Evolutionary conservation across 2,888 invertebrate genomes (phyloP).

Genomic region (Leptinotarsa juncta): DNA sequence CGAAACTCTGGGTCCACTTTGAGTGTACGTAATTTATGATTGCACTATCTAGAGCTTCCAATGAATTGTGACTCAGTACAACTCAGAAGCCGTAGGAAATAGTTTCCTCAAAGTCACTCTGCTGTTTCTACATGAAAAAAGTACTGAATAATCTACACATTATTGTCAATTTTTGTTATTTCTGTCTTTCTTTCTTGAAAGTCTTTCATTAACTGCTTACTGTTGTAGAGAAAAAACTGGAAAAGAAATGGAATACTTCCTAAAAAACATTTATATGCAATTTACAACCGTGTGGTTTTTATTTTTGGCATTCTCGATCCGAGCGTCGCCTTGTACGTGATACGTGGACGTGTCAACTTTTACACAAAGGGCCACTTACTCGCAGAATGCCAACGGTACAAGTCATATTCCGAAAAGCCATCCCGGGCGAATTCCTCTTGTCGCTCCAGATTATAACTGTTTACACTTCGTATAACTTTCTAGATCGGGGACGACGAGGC

Average conservation of each 20-base stretch:
- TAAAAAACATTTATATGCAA: not conserved
- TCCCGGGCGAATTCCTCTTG: conserved; percentile 16
- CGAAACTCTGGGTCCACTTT: too few species aligned
- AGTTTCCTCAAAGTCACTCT: too few species aligned
- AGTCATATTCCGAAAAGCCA: not conserved
- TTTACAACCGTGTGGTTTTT: not conserved
- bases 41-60: too few species aligned
- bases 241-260: too few species aligned
- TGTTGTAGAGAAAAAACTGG: not conserved
- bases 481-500: not conserved
- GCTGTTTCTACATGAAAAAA: too few species aligned
- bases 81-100: too few species aligned
- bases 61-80: too few species aligned
- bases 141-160: too few species aligned
- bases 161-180: too few species aligned
- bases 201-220: too few species aligned
- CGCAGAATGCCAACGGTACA: not conserved
- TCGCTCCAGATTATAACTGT: conserved; percentile 28
- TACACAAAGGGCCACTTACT: not conserved
- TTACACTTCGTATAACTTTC: conserved; percentile 28
- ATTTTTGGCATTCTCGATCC: not conserved
- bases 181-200: too few species aligned
- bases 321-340: not conserved
- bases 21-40: too few species aligned
- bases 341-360: not conserved